Base-by-base conservation (phyloP, 2,797 vertebrate species). In the Saxicola maurus region DNA sequence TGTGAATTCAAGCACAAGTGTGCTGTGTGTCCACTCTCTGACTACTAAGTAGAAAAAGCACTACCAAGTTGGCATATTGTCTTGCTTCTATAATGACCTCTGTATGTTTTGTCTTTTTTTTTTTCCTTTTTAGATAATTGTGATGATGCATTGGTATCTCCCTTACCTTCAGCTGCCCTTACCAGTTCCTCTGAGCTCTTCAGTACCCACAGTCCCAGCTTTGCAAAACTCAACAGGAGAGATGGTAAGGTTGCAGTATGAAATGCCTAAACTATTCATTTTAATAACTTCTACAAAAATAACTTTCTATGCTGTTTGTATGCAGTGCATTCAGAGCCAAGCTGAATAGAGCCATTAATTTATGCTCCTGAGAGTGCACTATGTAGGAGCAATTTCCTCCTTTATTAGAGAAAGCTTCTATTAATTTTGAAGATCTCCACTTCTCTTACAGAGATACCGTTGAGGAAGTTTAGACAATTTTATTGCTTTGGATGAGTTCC, bases 161-260 rank as follows among this genome's bases (percentile, higher is more conserved):
- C 96, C 27, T 96, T 98, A 64, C 97, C 98, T 89, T 96, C 96
- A 75, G 88, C 96, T 82, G 97, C 98, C 31, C 98, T 98, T 95
- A 97, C 97, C 95, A 98, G 98, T 93, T 98, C 98, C 21, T 98
- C 98, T 56, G 94, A 97, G 49, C 93, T 96, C 82, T 95, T 93
- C 69, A 95, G 96, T 55, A 94, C 95, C 60, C 96, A 97, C 65
- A 97, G 95, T 33, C 86, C 97, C 60, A 97, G 96, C 95, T 97
- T 97, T 89, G 98, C 97, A 69, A 98, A 98, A 53, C 98, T 98
- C 90, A 98, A 98, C 97, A 97, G 96, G 87, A 87, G 96, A 96
- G 97, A 98, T 60, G 98, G 98, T 98, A 96, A 98, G 97, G 77
- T 72, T 82, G 49, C 37, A 56, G 13, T 40, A 27, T 79, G 23